Conservation (phyloP, 2,888 invertebrate genomes). For the Drymonia ruficornis region DNA sequence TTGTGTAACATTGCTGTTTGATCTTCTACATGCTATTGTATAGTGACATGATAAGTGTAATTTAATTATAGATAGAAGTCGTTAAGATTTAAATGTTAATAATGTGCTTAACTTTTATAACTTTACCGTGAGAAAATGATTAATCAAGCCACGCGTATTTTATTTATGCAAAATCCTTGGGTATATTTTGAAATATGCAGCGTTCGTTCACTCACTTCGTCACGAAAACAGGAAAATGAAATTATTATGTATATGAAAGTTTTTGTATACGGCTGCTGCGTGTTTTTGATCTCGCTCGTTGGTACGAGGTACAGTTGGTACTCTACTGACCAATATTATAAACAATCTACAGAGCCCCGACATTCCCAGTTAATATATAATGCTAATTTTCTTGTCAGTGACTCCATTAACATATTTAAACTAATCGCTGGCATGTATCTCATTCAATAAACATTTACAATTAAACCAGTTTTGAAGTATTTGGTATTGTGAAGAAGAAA, state of each 20-base stretch:
- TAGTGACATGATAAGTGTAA: too few relatives aligned
- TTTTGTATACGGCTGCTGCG: neutral
- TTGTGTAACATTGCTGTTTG: too few relatives aligned
- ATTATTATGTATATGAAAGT: neutral
- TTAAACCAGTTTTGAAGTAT: conserved; percentile 17
- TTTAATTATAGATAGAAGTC: too few relatives aligned
- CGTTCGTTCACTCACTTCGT: neutral
- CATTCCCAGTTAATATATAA: conserved; percentile 21
- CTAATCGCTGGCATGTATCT: conserved; percentile 25
- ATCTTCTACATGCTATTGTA: too few relatives aligned
- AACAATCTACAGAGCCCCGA: conserved; percentile 15
- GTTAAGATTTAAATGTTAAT: too few relatives aligned
- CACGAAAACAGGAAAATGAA: neutral
- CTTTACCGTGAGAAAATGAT: too few relatives aligned
- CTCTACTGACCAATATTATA: conserved; percentile 11
- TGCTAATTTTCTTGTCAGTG: conserved; percentile 33
- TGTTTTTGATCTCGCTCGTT: conserved; percentile 9
- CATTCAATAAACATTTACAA: conserved; percentile 36
- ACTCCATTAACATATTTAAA: conserved; percentile 34
- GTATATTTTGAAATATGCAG: neutral
- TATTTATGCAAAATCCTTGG: too few relatives aligned
- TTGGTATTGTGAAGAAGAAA: conserved; percentile 2
- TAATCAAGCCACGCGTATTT: too few relatives aligned
- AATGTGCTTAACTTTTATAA: too few relatives aligned
- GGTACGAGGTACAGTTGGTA: too few relatives aligned